Conservation (phyloP, 2,888 invertebrate genomes). For the Parapristionchus giblindavisi region DNA sequence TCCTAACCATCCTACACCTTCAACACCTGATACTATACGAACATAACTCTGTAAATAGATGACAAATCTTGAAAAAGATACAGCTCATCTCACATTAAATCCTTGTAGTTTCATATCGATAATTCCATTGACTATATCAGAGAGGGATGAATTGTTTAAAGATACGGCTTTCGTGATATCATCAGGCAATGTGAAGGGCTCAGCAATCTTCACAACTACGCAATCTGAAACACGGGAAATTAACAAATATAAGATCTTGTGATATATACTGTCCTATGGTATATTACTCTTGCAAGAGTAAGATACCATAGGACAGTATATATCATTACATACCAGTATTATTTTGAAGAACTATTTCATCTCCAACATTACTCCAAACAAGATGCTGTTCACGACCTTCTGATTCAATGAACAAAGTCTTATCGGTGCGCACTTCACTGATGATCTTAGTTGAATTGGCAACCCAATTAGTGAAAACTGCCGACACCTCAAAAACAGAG, state of each 20-base stretch:
- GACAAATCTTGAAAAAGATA: background rate
- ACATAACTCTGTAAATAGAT: constrained; percentile 4
- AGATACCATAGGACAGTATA: too few relatives aligned
- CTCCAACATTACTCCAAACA: constrained; percentile 3
- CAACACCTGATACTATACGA: constrained; percentile 31
- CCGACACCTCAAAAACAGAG: constrained; percentile 1
- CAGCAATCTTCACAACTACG: background rate
- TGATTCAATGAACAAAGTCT: background rate
- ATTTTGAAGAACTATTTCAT: background rate
- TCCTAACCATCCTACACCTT: constrained; percentile 19
- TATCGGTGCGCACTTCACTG: background rate
- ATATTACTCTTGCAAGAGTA: too few relatives aligned
- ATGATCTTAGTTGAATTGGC: constrained; percentile 1
- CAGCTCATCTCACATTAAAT: constrained; percentile 18
- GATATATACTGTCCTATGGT: too few relatives aligned
- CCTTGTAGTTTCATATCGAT: background rate
- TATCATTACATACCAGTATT: background rate
- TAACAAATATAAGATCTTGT: too few relatives aligned
- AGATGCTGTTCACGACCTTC: background rate
- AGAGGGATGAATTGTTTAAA: constrained; percentile 3
- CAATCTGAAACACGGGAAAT: constrained; percentile 33
- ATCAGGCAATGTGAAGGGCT: background rate
- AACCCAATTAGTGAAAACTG: constrained; percentile 24
- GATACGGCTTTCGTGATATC: background rate
- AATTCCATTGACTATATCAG: background rate